These are phyloP conservation scores for Enteromius anoplus DNA, from an alignment of 2,797 vertebrate genomes.

Conservation along the genomic window DNA sequence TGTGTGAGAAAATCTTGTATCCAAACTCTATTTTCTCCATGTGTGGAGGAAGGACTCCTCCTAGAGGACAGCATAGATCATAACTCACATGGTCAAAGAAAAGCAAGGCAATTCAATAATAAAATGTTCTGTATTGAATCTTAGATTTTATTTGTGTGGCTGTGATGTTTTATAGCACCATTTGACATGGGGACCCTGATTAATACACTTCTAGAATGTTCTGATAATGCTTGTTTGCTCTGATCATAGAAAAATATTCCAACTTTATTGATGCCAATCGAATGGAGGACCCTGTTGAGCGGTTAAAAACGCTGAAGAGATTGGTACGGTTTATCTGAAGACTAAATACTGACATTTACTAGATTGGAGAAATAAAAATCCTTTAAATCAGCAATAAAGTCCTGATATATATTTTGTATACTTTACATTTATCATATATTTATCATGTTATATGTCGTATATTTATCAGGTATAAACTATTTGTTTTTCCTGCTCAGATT, in stretches of 20 bases:
- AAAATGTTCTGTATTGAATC: neutral
- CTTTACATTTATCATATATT: no score
- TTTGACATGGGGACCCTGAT: neutral
- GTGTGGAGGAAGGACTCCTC: conserved; percentile 40
- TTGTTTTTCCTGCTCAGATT: conserved; percentile 76
- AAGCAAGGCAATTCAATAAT: neutral
- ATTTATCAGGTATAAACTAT: neutral
- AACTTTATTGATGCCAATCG: conserved; percentile 98
- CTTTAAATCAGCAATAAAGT: neutral
- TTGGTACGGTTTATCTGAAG: conserved; percentile 81
- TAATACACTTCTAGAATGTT: neutral
- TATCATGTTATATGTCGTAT: no score
- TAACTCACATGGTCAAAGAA: neutral
- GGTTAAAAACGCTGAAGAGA: conserved; percentile 91
- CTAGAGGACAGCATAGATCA: conserved; percentile 38
- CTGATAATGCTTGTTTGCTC: conserved; percentile 10
- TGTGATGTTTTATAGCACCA: neutral
- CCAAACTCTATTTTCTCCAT: neutral
- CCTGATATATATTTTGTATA: neutral
- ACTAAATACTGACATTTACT: neutral
- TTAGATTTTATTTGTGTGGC: neutral
- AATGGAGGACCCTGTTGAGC: conserved; percentile 89
- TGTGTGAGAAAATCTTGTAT: neutral
- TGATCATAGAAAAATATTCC: conserved; percentile 88
- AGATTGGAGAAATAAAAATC: neutral